Conservation (phyloP, 2,888 invertebrate species). For the Hemistola chrysoprasaria region DNA sequence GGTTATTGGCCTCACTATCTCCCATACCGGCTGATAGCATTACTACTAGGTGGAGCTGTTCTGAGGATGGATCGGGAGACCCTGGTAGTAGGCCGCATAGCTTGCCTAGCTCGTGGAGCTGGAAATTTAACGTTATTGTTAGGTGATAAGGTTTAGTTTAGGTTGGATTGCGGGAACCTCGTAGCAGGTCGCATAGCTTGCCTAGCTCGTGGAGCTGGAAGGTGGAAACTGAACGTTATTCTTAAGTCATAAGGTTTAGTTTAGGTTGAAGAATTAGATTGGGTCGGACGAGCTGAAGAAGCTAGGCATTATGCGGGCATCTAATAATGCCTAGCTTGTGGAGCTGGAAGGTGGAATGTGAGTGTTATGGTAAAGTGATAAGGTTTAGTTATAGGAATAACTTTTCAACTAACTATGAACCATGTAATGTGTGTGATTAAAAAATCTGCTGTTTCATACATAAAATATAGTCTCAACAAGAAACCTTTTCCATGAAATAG, state of each 20-base stretch:
- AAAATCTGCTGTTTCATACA: no score
- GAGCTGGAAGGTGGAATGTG: no score
- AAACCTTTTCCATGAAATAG: no score
- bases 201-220: conserved; percentile 90
- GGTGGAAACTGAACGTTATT: conserved; percentile 84
- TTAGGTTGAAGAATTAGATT: conserved; percentile 80
- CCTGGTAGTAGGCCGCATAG: conserved; percentile 96
- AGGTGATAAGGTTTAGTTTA: conserved; percentile 92
- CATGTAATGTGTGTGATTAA: no score
- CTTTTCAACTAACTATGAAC: no score
- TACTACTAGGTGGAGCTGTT: conserved; percentile 94
- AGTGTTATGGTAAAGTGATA: no score
- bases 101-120: conserved; percentile 92
- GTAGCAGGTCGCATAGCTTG: conserved; percentile 94
- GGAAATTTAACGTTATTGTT: conserved; percentile 87
- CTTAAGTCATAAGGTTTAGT: conserved; percentile 94
- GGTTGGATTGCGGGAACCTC: conserved; percentile 88
- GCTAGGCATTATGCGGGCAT: no score
- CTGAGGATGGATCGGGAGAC: conserved; percentile 88
- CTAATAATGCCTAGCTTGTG: no score
- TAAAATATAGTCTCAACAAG: no score
- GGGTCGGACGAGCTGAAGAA: background rate
- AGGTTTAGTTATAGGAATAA: no score
- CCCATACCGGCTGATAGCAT: conserved; percentile 96
- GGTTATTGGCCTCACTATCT: conserved; percentile 82